Evolutionary conservation across 2,113 vertebrate genomes (phyloP).

Genomic region (Falco punctatus): DNA sequence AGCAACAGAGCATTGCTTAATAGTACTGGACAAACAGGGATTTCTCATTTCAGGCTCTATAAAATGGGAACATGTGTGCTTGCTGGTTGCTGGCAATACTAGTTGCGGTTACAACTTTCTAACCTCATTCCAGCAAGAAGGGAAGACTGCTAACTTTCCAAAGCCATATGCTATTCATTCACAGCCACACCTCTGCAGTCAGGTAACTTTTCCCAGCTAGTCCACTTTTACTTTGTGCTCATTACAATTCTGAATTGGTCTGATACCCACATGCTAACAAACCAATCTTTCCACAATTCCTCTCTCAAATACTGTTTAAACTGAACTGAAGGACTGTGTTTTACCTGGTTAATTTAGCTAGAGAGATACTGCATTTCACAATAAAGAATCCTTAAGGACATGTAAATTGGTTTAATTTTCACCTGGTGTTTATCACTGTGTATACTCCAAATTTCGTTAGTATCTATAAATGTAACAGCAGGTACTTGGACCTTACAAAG

Average conservation of each 20-base stretch:
- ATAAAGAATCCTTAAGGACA: slow-evolving; percentile 1
- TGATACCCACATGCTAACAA: not conserved
- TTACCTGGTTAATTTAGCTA: slow-evolving; percentile 5
- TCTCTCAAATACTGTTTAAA: not conserved
- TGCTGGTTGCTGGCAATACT: not conserved
- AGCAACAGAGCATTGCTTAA: not conserved
- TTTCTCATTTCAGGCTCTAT: not conserved
- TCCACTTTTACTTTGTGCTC: not conserved
- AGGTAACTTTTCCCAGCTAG: not conserved
- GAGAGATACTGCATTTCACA: not conserved
- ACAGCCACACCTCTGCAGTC: not conserved
- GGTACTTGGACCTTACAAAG: slow-evolving; percentile 38
- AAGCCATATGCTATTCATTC: not conserved
- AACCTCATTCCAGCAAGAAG: not conserved
- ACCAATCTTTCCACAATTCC: not conserved
- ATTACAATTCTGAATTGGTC: not conserved
- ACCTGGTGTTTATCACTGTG: slow-evolving; percentile 11
- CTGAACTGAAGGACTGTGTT: not conserved
- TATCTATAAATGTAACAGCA: slow-evolving; percentile 24
- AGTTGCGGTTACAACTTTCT: not conserved
- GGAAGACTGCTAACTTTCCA: not conserved
- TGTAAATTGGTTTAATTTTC: slow-evolving; percentile 45
- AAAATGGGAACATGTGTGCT: accelerated
- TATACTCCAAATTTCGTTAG: slow-evolving; percentile 7
- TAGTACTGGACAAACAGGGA: not conserved